Evolutionary conservation across 2,888 invertebrate species (phyloP).

Genomic region (Oscheius sp.): DNA sequence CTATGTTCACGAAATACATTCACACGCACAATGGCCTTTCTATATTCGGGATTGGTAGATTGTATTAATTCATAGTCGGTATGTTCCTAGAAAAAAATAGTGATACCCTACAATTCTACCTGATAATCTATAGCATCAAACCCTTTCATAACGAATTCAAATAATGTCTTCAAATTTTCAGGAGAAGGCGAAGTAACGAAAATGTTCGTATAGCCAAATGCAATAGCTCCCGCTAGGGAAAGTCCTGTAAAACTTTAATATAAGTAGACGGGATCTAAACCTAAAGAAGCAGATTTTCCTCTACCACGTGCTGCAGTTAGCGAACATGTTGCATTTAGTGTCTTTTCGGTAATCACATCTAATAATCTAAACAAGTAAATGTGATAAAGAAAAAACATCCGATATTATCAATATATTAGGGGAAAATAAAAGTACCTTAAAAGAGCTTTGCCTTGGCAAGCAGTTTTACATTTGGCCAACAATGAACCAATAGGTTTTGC

Average conservation of each 20-base stretch:
- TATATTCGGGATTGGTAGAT: conserved; percentile 94
- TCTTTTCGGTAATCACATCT: conserved; percentile 93
- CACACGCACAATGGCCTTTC: conserved; percentile 92
- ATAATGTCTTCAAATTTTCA: conserved; percentile 95
- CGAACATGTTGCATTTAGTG: conserved; percentile 87
- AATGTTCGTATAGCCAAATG: conserved; percentile 85
- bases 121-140: conserved; percentile 87
- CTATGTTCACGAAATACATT: conserved; percentile 81
- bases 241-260: conserved; percentile 75
- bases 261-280: conserved; percentile 75
- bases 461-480: conserved; percentile 87
- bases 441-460: conserved; percentile 58
- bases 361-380: conserved; percentile 83
- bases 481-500: conserved; percentile 91
- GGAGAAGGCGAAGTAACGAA: conserved; percentile 98
- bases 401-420: too few relatives aligned
- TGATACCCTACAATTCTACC: conserved; percentile 63
- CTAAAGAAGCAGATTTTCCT: conserved; percentile 97
- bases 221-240: conserved; percentile 81
- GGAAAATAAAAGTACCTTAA: conserved; percentile 38
- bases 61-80: conserved; percentile 92
- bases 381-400: not conserved
- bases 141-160: conserved; percentile 94
- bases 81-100: conserved; percentile 82
- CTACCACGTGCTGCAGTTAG: conserved; percentile 93